Evolutionary conservation across 2,888 invertebrate genomes (phyloP).

Genomic region (Amphipoea lucens): DNA sequence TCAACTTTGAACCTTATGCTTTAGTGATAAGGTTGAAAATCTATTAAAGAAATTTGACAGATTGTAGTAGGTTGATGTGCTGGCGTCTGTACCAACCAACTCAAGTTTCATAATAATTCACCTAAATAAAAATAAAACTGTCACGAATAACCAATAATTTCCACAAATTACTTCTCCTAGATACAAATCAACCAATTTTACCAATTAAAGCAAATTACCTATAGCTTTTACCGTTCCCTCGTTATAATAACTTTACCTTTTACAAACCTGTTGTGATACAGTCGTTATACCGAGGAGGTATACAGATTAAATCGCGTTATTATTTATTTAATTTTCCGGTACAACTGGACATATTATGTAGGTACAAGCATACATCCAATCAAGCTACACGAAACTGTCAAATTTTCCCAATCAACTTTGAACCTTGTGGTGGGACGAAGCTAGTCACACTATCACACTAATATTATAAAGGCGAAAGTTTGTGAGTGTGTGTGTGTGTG

Average conservation of each 20-base stretch:
- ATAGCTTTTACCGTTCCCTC: slow-evolving; percentile 14
- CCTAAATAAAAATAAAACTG: background rate
- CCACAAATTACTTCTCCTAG: background rate
- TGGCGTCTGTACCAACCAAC: no score
- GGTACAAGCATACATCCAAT: no score
- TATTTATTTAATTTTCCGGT: slow-evolving; percentile 12
- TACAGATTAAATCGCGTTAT: slow-evolving; percentile 2
- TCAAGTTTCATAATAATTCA: background rate
- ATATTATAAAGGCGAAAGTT: no score
- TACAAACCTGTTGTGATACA: slow-evolving; percentile 14
- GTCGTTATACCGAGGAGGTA: slow-evolving; percentile 8
- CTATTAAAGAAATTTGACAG: no score
- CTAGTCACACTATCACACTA: no score
- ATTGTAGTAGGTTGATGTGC: no score
- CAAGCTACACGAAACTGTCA: no score
- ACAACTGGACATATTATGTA: background rate
- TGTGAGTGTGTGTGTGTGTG: no score
- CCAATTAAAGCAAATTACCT: slow-evolving; percentile 29
- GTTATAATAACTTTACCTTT: slow-evolving; percentile 9
- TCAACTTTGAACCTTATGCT: no score
- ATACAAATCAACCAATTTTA: slow-evolving; percentile 1
- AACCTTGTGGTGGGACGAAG: no score
- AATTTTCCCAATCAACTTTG: no score
- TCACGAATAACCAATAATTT: background rate
- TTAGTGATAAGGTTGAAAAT: no score